phyloP scores from a whole-genome alignment of 2,113 vertebrate genomes.

The Jaculus jaculus region DNA sequence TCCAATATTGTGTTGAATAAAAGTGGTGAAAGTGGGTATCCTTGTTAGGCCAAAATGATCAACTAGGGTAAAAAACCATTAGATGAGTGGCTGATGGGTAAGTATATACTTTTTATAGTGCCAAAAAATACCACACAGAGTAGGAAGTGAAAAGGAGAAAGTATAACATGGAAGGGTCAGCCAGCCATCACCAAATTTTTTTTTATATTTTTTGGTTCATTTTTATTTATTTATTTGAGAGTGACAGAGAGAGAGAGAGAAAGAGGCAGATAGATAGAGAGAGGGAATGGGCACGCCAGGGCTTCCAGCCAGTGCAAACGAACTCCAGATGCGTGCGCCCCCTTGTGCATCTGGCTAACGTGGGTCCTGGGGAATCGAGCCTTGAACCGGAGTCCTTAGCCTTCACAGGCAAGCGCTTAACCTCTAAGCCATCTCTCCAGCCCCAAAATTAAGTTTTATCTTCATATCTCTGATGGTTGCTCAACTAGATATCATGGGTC shows the following conservation, averaged over 20 bases:
- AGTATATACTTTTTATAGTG: neutral
- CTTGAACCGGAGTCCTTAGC: no score
- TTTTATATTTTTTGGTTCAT: no score
- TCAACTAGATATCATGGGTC: neutral
- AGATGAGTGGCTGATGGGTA: neutral
- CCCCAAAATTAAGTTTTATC: neutral
- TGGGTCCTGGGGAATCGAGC: no score
- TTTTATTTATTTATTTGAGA: no score
- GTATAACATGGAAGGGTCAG: neutral
- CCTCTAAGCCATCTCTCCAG: no score
- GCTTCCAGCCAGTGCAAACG: no score
- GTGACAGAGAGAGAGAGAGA: no score
- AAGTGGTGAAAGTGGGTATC: neutral
- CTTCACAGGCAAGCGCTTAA: no score
- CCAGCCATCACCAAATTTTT: neutral
- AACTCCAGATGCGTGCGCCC: no score
- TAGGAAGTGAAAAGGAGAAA: slow-evolving; percentile 1
- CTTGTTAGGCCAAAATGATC: slow-evolving; percentile 1
- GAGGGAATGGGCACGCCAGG: no score
- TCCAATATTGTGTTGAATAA: neutral
- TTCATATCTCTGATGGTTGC: neutral
- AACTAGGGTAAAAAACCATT: neutral
- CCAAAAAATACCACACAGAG: neutral
- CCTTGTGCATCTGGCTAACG: no score
- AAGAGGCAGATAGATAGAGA: no score